Evolutionary conservation across 2,888 invertebrate species (phyloP).

Genomic region (Trissoscelio sp.): DNA sequence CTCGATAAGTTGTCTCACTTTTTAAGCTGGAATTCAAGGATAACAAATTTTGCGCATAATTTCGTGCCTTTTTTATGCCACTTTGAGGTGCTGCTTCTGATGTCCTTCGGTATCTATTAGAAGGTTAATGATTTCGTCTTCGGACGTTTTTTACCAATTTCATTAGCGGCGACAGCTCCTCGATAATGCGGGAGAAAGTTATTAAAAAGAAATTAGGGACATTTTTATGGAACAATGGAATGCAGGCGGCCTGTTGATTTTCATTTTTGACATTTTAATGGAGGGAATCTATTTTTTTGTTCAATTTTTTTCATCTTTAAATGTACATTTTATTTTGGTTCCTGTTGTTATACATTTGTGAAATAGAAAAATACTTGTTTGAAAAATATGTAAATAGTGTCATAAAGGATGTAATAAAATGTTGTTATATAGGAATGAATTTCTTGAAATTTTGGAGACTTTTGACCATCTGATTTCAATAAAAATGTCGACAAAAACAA

Average conservation of each 20-base stretch:
- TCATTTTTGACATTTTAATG: constrained; percentile 27
- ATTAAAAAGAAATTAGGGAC: constrained; percentile 44
- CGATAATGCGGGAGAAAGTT: constrained; percentile 56
- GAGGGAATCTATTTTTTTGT: constrained; percentile 5
- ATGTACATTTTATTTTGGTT: constrained; percentile 5
- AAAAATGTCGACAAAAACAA: constrained; percentile 18
- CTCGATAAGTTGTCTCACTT: constrained; percentile 44
- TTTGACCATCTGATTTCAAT: constrained; percentile 23
- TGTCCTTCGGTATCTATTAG: constrained; percentile 20
- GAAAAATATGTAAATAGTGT: constrained; percentile 13
- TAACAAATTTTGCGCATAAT: constrained; percentile 44
- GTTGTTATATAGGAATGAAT: too few species aligned
- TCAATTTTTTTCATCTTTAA: not conserved
- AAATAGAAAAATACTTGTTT: not conserved
- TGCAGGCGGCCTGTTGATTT: constrained; percentile 17
- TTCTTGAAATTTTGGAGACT: not conserved
- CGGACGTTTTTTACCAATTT: constrained; percentile 28
- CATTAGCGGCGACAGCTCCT: constrained; percentile 44
- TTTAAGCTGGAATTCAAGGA: constrained; percentile 47
- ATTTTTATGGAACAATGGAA: constrained; percentile 54
- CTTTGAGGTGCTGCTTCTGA: constrained; percentile 24
- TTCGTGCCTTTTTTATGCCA: constrained; percentile 15
- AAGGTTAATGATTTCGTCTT: constrained; percentile 47
- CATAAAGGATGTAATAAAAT: constrained; percentile 46
- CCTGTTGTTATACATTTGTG: not conserved